Evolutionary conservation across 2,797 vertebrate genomes (phyloP), one percentile per base, ranked within the genome.

Genomic region (Eulemur rubriventer): DNA sequence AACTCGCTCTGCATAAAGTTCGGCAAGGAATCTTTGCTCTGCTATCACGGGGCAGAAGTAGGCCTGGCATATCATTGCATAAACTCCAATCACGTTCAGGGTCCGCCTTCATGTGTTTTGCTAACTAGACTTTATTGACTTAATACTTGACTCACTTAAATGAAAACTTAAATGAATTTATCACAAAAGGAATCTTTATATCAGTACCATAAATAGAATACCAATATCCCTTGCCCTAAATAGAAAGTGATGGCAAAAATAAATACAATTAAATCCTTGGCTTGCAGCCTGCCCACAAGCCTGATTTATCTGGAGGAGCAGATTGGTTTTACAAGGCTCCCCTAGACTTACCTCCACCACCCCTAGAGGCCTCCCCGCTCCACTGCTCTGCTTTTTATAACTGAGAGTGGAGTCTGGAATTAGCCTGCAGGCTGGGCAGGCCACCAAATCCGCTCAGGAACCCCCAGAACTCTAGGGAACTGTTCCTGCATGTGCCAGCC

Each of bases 201-300:
- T 94, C 67, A 81, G 41, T 50, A 13, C 83, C 59, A 43, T 67
- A 96, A 95, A 94, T 70, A 88, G 96, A 94, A 86, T 57, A 94
- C 73, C 79, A 81, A 92, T 70, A 80, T 91, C 82, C 82, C 79
- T 78, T 87, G 73, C 91, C 79, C 73, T 67, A 91, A 97, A 89
- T 67, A 89, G 94, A 95, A 93, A 88, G 28, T 95, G 85, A 88
- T 38, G 46, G 84, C 67, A 85, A 85, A 82, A 96, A 87, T 93
- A 97, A 96, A 96, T 73, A 94, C 69, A 96, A 92, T 97, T 94
- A 87, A 78, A 57, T 88, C 89, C 65, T 87, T 95, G 86, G 93
- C 93, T 89, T 84, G 41, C 22, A 43, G 87, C 90, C 96, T 90
- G 67, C 30, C 80, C 30, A 14, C 48, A 81, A 61, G 50, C 78